Conservation (phyloP, 2,888 invertebrate species). For the Drosophila flavopinicola region DNA sequence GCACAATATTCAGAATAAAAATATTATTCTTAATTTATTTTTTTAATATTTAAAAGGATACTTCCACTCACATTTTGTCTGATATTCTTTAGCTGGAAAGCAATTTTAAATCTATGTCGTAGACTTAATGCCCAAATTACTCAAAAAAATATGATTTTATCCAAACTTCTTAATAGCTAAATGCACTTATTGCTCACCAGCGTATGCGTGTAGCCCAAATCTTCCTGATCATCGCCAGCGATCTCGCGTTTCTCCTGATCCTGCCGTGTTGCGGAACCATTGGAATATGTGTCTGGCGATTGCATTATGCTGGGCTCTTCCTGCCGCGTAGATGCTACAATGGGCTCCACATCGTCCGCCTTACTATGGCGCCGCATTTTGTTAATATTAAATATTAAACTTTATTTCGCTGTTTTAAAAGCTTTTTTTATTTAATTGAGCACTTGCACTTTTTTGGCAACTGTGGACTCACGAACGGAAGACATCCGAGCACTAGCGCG, state of each 20-base stretch:
- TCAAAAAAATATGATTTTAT: too few relatives aligned
- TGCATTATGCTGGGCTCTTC: conserved; percentile 13
- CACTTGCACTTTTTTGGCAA: conserved; percentile 16
- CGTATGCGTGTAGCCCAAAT: conserved; percentile 47
- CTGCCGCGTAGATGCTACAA: conserved; percentile 19
- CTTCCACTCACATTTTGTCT: too few relatives aligned
- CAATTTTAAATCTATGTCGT: neutral
- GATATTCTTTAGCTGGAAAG: too few relatives aligned
- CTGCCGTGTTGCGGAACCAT: conserved; percentile 16
- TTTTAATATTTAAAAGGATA: too few relatives aligned
- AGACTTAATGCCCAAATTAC: neutral
- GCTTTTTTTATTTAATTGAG: neutral
- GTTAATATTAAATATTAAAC: neutral
- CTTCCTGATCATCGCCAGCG: conserved; percentile 47
- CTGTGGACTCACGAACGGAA: conserved; percentile 7
- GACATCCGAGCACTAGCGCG: conserved; percentile 40
- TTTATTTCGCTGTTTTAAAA: too few relatives aligned
- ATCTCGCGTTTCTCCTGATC: conserved; percentile 41
- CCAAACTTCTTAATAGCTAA: too few relatives aligned
- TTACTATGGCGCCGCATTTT: conserved; percentile 23
- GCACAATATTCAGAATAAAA: too few relatives aligned
- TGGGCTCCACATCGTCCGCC: conserved; percentile 30
- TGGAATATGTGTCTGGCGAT: conserved; percentile 27
- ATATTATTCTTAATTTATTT: too few relatives aligned
- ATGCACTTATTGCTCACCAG: conserved; percentile 28